These are phyloP conservation scores for Alviniconcha strummeri DNA, from an alignment of 2,888 invertebrate genomes.

Conservation along the genomic window DNA sequence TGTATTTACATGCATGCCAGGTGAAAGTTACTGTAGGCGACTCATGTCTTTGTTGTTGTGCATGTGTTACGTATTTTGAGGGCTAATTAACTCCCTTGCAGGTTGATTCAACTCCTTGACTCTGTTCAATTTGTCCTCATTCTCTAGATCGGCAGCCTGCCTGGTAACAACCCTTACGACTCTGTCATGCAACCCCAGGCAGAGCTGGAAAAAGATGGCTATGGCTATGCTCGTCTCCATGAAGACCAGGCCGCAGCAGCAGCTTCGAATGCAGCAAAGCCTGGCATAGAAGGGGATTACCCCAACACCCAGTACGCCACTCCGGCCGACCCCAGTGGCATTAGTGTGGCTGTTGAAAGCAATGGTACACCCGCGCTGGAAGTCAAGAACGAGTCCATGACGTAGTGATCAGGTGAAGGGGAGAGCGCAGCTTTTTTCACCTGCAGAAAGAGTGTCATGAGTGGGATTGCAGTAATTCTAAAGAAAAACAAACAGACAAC, in stretches of 20 bases:
- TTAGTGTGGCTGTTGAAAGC: background rate
- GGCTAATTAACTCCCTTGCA: no score
- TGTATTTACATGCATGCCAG: no score
- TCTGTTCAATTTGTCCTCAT: no score
- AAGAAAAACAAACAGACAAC: background rate
- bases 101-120: no score
- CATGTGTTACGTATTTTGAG: no score
- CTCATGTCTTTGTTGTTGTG: no score
- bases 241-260: background rate
- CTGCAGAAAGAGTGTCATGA: background rate
- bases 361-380: background rate
- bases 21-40: no score
- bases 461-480: no score
- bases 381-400: slow-evolving; percentile 9
- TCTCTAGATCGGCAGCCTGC: slow-evolving; percentile 19
- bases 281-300: background rate
- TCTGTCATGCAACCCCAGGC: slow-evolving; percentile 6
- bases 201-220: slow-evolving; percentile 7
- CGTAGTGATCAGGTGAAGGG: background rate
- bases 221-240: slow-evolving; percentile 5
- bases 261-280: background rate
- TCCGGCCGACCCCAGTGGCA: background rate
- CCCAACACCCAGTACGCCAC: background rate
- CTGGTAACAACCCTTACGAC: slow-evolving; percentile 6
- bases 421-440: background rate